Evolutionary conservation across 92 coral and sea anemone genomes (phyloP), one percentile per base, ranked within the genome.

Genomic region (Porites cylindrica): DNA sequence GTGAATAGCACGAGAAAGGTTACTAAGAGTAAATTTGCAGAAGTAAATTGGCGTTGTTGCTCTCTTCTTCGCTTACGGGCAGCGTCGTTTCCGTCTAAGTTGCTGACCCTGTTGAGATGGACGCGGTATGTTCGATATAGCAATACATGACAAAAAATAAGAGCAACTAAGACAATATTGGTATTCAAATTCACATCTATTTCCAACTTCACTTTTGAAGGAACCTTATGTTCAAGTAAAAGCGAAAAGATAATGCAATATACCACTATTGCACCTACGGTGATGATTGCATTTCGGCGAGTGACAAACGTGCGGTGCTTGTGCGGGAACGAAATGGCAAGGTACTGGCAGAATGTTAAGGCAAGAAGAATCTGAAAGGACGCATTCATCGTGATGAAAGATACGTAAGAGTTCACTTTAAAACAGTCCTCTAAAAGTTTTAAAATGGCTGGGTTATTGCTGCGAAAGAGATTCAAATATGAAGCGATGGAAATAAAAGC

Each of bases 261-360:
- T 23, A 80, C 50, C 85, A 82, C 61, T 24, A 90, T 82, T 5
- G 20, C 74, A 21, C 43, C 16, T 53, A 90, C 70, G 26, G 79
- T 43, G 65, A 68, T 11, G 52, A 75, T 18, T 50, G 83, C 76
- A 13, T 65, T 85, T 14, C 38, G 68, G 4, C 56, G 9, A 4
- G 80, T 90, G 3, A 90, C 71, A 12, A 66, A 9, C 10, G 59
- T 47, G 17, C 79, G 88, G 88, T 90, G 83, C 54, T 81, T 81
- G 86, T 85, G 84, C 19, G 93, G 93, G 8, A 76, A 90, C 59
- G 83, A 77, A 1, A 90, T 84, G 17, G 93, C 93, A 19, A 86
- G 12, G 20, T 74, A 83, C 60, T 90, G 93, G 20, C 83, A 62
- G 69, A 80, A 81, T 58, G 93, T 90, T 21, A 90, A 29, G 10